Percentiles rank a stretch among this genome's conserved stretches.
These are phyloP conservation scores for Papilio xuthus DNA, from an alignment of 1,140 invertebrate species.

Conservation along the genomic window DNA sequence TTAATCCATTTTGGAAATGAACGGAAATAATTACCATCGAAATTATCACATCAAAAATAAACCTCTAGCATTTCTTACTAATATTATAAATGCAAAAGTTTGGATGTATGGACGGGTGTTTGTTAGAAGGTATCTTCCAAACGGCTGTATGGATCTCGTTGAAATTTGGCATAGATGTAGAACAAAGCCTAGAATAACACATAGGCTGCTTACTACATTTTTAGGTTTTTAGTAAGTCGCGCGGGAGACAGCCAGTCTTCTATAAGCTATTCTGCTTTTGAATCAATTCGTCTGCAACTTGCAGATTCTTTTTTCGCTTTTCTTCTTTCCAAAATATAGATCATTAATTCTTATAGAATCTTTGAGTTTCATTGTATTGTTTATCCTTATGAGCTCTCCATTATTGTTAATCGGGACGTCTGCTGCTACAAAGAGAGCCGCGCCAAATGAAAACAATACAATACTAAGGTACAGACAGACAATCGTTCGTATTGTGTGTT, in stretches of 20 bases:
- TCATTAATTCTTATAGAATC: not conserved
- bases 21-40: not conserved
- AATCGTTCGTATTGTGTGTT: slow-evolving; percentile 5
- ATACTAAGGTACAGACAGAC: not conserved
- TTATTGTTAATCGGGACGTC: not conserved
- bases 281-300: not conserved
- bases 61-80: no score
- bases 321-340: not conserved
- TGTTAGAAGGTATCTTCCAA: no score
- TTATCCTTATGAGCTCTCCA: not conserved
- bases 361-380: not conserved
- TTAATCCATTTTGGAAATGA: not conserved
- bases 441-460: not conserved
- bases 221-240: no score
- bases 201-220: no score
- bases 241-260: not conserved
- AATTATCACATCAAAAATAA: no score
- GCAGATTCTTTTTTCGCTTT: not conserved
- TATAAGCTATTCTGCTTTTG: not conserved
- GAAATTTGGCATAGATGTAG: no score
- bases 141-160: no score
- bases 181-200: no score
- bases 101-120: no score
- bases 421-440: not conserved
- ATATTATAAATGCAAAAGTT: no score